Evolutionary conservation across 2,888 invertebrate species (phyloP).

Genomic region (Oligia strigilis): DNA sequence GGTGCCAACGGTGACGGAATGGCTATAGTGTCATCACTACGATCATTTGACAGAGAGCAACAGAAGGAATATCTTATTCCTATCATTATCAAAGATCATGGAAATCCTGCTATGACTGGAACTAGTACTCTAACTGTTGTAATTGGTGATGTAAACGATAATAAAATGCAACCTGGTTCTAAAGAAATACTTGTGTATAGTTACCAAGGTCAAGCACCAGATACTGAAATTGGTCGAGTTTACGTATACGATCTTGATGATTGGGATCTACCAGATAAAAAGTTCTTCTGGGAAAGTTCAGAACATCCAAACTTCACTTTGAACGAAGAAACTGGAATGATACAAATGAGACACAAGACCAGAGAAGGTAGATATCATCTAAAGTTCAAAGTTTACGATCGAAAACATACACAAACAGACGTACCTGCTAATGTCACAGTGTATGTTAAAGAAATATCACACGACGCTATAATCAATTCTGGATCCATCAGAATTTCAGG

Average conservation of each 20-base stretch:
- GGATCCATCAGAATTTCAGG: slow-evolving; percentile 98
- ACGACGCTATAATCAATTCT: slow-evolving; percentile 98
- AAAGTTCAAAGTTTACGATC: slow-evolving; percentile 96
- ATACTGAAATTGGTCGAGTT: slow-evolving; percentile 97
- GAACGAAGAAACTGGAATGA: slow-evolving; percentile 98
- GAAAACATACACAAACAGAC: slow-evolving; percentile 98
- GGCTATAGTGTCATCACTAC: slow-evolving; percentile 98
- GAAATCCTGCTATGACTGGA: slow-evolving; percentile 98
- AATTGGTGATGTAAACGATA: slow-evolving; percentile 99
- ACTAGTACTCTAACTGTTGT: slow-evolving; percentile 98
- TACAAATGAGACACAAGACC: slow-evolving; percentile 98
- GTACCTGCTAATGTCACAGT: slow-evolving; percentile 99
- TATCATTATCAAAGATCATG: slow-evolving; percentile 99
- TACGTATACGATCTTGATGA: slow-evolving; percentile 99
- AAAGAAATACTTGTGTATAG: slow-evolving; percentile 99
- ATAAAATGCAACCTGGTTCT: slow-evolving; percentile 99
- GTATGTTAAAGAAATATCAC: slow-evolving; percentile 97
- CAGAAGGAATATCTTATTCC: slow-evolving; percentile 99
- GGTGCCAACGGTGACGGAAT: slow-evolving; percentile 99
- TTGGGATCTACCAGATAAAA: slow-evolving; percentile 99
- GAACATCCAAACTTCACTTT: slow-evolving; percentile 97
- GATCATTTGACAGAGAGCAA: slow-evolving; percentile 98
- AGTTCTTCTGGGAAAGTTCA: slow-evolving; percentile 97
- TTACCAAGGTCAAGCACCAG: slow-evolving; percentile 97
- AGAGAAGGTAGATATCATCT: slow-evolving; percentile 96